phyloP scores from a whole-genome alignment of 2,888 invertebrate species.

The Cremastobaeus sp. region DNA sequence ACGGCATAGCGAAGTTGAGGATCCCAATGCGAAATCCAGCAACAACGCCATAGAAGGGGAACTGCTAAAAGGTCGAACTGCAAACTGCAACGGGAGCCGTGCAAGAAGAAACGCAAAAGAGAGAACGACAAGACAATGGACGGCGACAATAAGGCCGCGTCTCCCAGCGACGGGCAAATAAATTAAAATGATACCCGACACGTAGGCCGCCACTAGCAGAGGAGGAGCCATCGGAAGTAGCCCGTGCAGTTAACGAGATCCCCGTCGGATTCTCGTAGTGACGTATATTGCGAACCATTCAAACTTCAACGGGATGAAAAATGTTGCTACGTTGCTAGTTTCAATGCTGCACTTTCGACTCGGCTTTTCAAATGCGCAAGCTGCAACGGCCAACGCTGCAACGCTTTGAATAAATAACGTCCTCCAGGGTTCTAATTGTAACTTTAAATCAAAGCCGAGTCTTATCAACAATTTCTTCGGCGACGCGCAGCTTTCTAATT shows the following conservation, averaged over 20 bases:
- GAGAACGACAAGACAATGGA: slow-evolving; percentile 73
- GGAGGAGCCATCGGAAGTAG: slow-evolving; percentile 21
- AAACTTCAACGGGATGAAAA: slow-evolving; percentile 8
- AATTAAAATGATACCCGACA: slow-evolving; percentile 68
- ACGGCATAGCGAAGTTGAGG: slow-evolving; percentile 41
- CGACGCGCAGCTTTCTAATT: no score
- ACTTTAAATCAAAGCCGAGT: no score
- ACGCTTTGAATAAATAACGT: no score
- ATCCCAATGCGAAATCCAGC: slow-evolving; percentile 38
- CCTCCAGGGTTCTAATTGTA: no score
- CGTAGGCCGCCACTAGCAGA: slow-evolving; percentile 29
- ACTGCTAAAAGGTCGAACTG: slow-evolving; percentile 33
- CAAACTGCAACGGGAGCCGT: slow-evolving; percentile 47
- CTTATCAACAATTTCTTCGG: no score
- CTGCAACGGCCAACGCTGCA: neutral
- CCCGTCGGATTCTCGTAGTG: slow-evolving; percentile 12
- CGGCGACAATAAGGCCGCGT: slow-evolving; percentile 70
- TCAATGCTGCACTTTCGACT: no score
- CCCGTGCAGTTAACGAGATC: slow-evolving; percentile 49
- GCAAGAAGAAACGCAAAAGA: slow-evolving; percentile 50
- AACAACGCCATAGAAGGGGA: slow-evolving; percentile 26
- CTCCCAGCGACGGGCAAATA: slow-evolving; percentile 66
- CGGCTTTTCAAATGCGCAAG: neutral
- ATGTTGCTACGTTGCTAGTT: no score
- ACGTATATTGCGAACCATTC: slow-evolving; percentile 15